Evolutionary conservation across 1,140 invertebrate genomes (phyloP).

Genomic region (Eufriesea mexicana): DNA sequence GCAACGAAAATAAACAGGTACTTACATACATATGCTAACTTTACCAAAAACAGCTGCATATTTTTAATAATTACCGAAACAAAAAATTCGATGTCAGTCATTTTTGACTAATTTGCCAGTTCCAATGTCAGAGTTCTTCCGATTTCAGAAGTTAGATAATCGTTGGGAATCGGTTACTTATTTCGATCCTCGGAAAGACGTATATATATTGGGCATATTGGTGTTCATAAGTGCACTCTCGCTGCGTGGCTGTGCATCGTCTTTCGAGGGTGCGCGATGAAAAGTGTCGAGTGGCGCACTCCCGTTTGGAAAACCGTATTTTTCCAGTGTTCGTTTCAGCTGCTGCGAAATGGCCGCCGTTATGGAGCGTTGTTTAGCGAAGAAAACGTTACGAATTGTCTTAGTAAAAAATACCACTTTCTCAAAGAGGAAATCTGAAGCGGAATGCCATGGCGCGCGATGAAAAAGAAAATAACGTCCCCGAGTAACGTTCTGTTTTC

Average conservation of each 20-base stretch:
- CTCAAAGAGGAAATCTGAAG: not conserved
- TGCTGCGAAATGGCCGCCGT: not conserved
- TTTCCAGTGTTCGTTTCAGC: slow-evolving; percentile 16
- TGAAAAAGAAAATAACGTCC: slow-evolving; percentile 2
- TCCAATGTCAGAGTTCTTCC: no score
- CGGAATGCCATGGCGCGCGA: not conserved
- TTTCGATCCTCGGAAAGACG: not conserved
- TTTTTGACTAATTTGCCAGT: no score
- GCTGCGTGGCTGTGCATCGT: not conserved
- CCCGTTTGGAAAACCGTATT: slow-evolving; percentile 22
- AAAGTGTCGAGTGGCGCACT: slow-evolving; percentile 11
- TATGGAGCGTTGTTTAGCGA: not conserved
- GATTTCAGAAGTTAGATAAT: not conserved
- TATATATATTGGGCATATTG: slow-evolving; percentile 18
- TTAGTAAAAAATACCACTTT: not conserved
- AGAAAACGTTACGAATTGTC: not conserved
- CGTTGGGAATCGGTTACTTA: not conserved
- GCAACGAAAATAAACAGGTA: no score
- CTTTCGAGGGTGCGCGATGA: slow-evolving; percentile 4
- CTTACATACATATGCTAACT: no score
- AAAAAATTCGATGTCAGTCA: no score
- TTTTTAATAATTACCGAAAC: no score
- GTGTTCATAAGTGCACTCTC: not conserved
- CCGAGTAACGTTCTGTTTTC: not conserved
- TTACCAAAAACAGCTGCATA: no score